Conservation (phyloP, 2,888 invertebrate species). For the Lampropteryx suffumata region DNA sequence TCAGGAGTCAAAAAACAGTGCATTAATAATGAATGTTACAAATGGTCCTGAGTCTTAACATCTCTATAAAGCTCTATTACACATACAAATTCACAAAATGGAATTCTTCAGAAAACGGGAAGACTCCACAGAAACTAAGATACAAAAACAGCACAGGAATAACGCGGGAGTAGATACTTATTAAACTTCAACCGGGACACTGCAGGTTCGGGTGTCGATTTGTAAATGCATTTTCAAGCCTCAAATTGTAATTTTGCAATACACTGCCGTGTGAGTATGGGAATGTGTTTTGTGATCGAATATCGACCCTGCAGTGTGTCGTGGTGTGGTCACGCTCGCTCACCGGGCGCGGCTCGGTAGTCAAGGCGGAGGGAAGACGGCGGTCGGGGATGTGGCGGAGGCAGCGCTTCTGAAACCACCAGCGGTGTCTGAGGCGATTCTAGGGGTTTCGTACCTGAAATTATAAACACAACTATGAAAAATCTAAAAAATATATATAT, state of each 20-base stretch:
- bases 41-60: constrained; percentile 79
- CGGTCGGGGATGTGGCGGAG: constrained; percentile 74
- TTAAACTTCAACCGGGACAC: constrained; percentile 56
- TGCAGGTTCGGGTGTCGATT: constrained; percentile 65
- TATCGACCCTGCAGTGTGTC: constrained; percentile 70
- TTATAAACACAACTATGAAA: neutral
- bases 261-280: constrained; percentile 38
- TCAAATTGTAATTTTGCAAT: constrained; percentile 34
- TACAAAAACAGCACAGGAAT: constrained; percentile 71
- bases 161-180: constrained; percentile 71
- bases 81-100: constrained; percentile 58
- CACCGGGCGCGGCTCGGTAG: constrained; percentile 81
- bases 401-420: constrained; percentile 78
- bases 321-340: constrained; percentile 76
- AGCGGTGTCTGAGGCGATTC: constrained; percentile 93
- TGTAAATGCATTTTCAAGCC: constrained; percentile 61
- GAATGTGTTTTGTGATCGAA: constrained; percentile 60
- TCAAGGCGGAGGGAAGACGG: constrained; percentile 81
- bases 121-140: constrained; percentile 57
- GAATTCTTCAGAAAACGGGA: constrained; percentile 46
- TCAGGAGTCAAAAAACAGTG: constrained; percentile 61
- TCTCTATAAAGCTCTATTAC: constrained; percentile 78
- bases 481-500: too few species aligned
- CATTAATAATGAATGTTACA: constrained; percentile 59
- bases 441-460: constrained; percentile 87